Percentiles rank a stretch among this genome's conserved stretches.
Conservation (phyloP, 2,113 vertebrate genomes). For the Pontoporia blainvillei region DNA sequence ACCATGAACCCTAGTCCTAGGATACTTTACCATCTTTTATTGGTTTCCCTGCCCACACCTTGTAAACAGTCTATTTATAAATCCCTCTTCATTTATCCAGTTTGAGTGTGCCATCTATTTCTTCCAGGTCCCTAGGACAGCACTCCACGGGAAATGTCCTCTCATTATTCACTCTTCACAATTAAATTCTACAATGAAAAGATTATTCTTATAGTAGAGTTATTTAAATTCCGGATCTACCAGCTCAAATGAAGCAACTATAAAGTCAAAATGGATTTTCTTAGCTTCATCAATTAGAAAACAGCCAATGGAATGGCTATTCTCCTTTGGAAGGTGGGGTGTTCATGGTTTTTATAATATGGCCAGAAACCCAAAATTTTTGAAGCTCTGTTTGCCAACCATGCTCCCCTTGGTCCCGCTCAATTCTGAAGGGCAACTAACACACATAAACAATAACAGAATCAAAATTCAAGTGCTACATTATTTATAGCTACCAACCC, state of each 20-base stretch:
- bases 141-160: not conserved
- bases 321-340: not conserved
- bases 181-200: not conserved
- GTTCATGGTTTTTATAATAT: not conserved
- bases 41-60: not conserved
- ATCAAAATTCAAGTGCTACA: not conserved
- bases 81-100: not conserved
- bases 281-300: not conserved
- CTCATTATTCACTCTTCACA: not conserved
- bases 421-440: not conserved
- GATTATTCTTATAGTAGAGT: not conserved
- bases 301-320: not conserved
- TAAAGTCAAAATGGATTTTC: not conserved
- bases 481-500: not conserved
- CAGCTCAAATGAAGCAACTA: not conserved
- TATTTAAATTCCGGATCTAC: not conserved
- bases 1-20: not conserved
- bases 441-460: not conserved
- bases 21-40: not conserved
- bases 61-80: not conserved
- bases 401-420: not conserved
- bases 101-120: not conserved
- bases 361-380: not conserved
- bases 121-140: not conserved
- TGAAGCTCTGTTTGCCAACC: not conserved